These are phyloP conservation scores for Etheostoma nigrum DNA, from an alignment of 2,797 vertebrate genomes.

Conservation along the genomic window DNA sequence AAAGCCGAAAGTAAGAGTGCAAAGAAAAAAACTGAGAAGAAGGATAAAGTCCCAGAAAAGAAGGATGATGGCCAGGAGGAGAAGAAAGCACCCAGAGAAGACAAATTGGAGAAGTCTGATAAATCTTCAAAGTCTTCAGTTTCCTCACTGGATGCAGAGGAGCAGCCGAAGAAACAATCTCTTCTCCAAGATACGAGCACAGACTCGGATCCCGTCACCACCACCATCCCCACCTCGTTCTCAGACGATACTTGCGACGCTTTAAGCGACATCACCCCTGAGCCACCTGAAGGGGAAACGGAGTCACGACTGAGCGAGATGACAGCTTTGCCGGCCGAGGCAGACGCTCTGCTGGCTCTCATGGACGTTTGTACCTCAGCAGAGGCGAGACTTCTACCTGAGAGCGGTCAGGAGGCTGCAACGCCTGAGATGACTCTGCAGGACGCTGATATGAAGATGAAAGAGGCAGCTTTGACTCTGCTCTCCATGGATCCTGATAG, in stretches of 20 bases:
- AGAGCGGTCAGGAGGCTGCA: conserved; percentile 11
- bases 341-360: conserved; percentile 82
- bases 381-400: conserved; percentile 56
- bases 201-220: conserved; percentile 60
- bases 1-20: conserved; percentile 74
- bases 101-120: conserved; percentile 63
- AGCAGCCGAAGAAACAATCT: conserved; percentile 31
- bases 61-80: conserved; percentile 71
- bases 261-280: conserved; percentile 83
- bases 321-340: conserved; percentile 68
- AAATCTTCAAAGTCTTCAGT: conserved; percentile 47
- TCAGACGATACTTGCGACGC: conserved; percentile 81
- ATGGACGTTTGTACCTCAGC: conserved; percentile 82
- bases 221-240: conserved; percentile 51
- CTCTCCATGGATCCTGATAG: conserved; percentile 87
- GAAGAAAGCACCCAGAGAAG: conserved; percentile 56
- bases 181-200: conserved; percentile 62
- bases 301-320: conserved; percentile 51
- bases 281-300: conserved; percentile 71
- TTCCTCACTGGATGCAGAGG: conserved; percentile 51
- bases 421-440: conserved; percentile 53
- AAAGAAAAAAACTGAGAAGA: conserved; percentile 82
- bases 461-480: conserved; percentile 86
- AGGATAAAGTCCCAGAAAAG: conserved; percentile 80
- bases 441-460: conserved; percentile 86